A percentile compares a stretch with the other conserved stretches of the same genome.
phyloP scores from a whole-genome alignment of 2,113 vertebrate genomes.

The Oriolus oriolus region DNA sequence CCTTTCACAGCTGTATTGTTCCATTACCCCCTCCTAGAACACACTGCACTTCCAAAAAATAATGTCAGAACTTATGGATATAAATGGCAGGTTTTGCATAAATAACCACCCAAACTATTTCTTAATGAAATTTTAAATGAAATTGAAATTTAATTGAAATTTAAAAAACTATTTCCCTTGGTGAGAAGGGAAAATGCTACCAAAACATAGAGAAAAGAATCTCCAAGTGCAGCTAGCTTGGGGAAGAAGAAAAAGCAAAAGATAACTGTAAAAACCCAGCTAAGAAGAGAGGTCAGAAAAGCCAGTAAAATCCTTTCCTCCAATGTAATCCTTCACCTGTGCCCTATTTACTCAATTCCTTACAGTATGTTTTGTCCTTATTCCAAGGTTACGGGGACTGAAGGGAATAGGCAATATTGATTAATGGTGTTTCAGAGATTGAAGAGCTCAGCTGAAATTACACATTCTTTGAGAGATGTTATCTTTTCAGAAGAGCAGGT shows the following conservation, averaged over 20 bases:
- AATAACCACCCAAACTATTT: background rate
- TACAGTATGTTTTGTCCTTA: background rate
- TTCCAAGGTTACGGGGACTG: background rate
- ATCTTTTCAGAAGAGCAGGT: conserved; percentile 12
- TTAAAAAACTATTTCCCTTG: too few species aligned
- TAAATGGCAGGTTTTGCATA: background rate
- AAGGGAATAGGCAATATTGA: conserved; percentile 23
- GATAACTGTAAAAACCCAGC: background rate
- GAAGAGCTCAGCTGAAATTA: conserved; percentile 15
- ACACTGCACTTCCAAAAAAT: background rate
- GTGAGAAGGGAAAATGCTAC: background rate
- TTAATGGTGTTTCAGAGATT: background rate
- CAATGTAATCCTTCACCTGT: background rate
- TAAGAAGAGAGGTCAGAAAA: background rate
- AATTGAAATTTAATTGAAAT: too few species aligned
- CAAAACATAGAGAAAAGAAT: background rate
- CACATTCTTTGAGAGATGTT: background rate
- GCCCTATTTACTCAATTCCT: background rate
- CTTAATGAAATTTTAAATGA: too few species aligned
- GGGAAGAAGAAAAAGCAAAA: background rate
- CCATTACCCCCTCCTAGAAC: background rate
- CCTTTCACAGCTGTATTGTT: background rate
- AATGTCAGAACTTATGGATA: background rate
- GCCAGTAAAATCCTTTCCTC: background rate
- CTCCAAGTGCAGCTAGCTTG: background rate